These are phyloP conservation scores for Acrobasis suavella DNA, from an alignment of 2,888 invertebrate species.

Conservation along the genomic window DNA sequence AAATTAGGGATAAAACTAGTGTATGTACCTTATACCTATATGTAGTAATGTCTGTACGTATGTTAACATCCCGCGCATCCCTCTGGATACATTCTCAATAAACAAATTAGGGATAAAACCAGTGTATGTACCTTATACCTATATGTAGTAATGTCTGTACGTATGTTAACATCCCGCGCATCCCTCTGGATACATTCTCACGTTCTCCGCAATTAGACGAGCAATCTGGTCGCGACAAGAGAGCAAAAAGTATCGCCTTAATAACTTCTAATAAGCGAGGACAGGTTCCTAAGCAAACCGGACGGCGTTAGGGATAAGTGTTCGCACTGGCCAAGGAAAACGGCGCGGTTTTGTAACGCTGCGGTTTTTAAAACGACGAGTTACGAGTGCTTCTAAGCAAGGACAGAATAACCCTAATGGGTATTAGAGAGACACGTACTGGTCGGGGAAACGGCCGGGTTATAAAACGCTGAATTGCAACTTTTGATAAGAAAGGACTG, in stretches of 20 bases:
- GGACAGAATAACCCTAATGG: neutral
- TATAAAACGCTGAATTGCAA: neutral
- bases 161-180: neutral
- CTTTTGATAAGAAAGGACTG: neutral
- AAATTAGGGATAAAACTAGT: too few relatives aligned
- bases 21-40: too few relatives aligned
- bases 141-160: too few relatives aligned
- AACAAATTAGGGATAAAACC: too few relatives aligned
- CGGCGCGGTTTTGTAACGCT: constrained; percentile 1
- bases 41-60: too few relatives aligned
- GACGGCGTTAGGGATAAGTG: constrained; percentile 30
- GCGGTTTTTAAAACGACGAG: neutral
- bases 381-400: neutral
- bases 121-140: too few relatives aligned
- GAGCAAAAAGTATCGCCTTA: constrained; percentile 62
- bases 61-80: too few relatives aligned
- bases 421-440: neutral
- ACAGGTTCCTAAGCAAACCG: constrained; percentile 54
- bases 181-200: constrained; percentile 45
- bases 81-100: too few relatives aligned
- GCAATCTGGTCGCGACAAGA: constrained; percentile 49
- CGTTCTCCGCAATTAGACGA: constrained; percentile 55
- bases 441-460: neutral
- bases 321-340: constrained; percentile 17
- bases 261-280: constrained; percentile 59